Conservation (phyloP, 1,140 invertebrate species). For the Megathymus violae region DNA sequence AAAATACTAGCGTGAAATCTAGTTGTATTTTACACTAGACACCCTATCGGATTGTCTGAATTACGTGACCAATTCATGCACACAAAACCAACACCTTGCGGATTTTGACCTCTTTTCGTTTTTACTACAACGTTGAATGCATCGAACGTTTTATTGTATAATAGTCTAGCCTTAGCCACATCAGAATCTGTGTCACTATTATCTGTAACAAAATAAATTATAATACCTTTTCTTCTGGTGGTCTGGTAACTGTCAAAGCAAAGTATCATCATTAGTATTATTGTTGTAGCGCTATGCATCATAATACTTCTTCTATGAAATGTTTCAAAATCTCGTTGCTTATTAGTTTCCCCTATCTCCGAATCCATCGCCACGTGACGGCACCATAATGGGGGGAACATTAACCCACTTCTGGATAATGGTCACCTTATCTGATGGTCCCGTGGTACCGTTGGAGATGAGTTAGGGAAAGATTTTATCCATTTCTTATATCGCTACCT, state of each 20-base stretch:
- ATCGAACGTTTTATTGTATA: no score
- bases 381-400: constrained; percentile 27
- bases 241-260: neutral
- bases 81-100: no score
- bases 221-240: neutral
- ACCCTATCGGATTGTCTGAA: no score
- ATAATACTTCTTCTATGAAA: constrained; percentile 6
- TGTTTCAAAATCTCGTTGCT: constrained; percentile 22
- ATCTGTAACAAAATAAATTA: neutral
- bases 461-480: constrained; percentile 11
- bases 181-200: neutral
- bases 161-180: neutral
- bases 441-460: constrained; percentile 29
- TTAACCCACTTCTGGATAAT: constrained; percentile 32
- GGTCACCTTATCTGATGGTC: constrained; percentile 31
- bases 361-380: constrained; percentile 31
- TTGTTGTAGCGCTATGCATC: constrained; percentile 7
- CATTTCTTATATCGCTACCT: constrained; percentile 22
- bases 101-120: neutral
- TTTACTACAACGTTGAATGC: neutral
- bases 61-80: no score
- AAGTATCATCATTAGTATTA: neutral
- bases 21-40: no score
- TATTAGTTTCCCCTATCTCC: constrained; percentile 27
- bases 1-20: no score